phyloP scores from a whole-genome alignment of 1,140 invertebrate species.

The Drosophila nigrodunni region DNA sequence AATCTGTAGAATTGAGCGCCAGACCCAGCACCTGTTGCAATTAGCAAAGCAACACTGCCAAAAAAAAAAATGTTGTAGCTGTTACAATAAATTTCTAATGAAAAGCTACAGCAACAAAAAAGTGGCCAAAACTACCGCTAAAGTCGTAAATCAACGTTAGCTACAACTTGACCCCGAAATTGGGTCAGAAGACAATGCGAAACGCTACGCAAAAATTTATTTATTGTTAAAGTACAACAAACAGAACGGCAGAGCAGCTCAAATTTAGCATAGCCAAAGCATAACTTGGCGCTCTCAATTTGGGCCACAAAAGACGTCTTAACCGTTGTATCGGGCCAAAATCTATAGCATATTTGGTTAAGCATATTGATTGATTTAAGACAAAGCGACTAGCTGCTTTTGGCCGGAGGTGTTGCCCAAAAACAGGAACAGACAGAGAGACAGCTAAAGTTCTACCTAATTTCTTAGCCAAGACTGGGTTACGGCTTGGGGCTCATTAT shows the following conservation, averaged over 20 bases:
- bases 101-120: background rate
- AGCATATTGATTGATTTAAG: constrained; percentile 40
- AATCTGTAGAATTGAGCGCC: constrained; percentile 33
- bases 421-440: constrained; percentile 18
- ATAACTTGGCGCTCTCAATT: constrained; percentile 42
- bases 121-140: constrained; percentile 30
- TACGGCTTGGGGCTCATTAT: constrained; percentile 50
- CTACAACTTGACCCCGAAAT: constrained; percentile 62
- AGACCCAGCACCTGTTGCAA: constrained; percentile 61
- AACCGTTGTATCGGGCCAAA: constrained; percentile 21
- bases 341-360: constrained; percentile 20
- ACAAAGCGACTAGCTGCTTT: constrained; percentile 16
- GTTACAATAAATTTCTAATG: background rate
- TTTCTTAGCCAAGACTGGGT: constrained; percentile 16
- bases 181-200: constrained; percentile 47
- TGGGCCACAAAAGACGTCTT: constrained; percentile 34
- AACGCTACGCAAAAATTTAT: constrained; percentile 36
- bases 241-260: background rate
- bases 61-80: constrained; percentile 39
- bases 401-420: constrained; percentile 31
- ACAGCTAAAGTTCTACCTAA: constrained; percentile 36
- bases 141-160: constrained; percentile 61
- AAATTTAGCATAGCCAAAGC: constrained; percentile 53
- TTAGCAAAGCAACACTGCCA: constrained; percentile 44
- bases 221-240: constrained; percentile 50